Base-by-base conservation (phyloP, 2,888 invertebrate species). In the Epinotia bilunana region DNA sequence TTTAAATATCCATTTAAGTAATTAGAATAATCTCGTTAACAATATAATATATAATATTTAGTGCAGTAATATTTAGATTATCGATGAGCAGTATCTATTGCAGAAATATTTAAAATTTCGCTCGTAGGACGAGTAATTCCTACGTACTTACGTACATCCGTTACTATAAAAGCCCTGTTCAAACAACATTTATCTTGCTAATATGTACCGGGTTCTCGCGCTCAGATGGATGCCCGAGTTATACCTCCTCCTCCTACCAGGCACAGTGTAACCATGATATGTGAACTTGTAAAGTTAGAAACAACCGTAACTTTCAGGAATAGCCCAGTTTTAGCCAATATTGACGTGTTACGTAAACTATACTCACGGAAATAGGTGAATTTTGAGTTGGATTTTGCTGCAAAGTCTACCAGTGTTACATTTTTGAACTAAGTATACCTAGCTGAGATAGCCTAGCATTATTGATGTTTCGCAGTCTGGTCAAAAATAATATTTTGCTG, bases 141-240 rank as follows among this genome's bases (percentile, higher is more conserved):
- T 67, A 20, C 13, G 18, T 68, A 16, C 7, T 13, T n/a, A 58
- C 58, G 46, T 69, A 69, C 60, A 69, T 60, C 60, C 46, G 60
- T 13, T 5, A 6, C 20, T 23, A 7, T 75, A 77, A 77, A 76
- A 76, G n/a, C 57, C 65, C 70, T 70, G 73, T 69, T 23, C 68
- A 73, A 77, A 77, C 67, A 77, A 71, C 73, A 76, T 77, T 77
- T 73, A 73, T 76, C 70, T 77, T 75, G 65, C 72, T 77, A 75
- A 75, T 75, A 72, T 71, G 68, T 60, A 62, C 39, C 46, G 53
- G 60, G 69, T 61, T 69, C 67, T 49, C 62, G 33, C 72, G 69
- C 64, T 20, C 60, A 43, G 70, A 53, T 23, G 69, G 55, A 43
- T 67, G 63, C 60, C 63, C 70, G 70, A 74, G 64, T 60, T 70